Evolutionary conservation across 1,140 invertebrate genomes (phyloP).

Genomic region (Zaprionus gabonicus): DNA sequence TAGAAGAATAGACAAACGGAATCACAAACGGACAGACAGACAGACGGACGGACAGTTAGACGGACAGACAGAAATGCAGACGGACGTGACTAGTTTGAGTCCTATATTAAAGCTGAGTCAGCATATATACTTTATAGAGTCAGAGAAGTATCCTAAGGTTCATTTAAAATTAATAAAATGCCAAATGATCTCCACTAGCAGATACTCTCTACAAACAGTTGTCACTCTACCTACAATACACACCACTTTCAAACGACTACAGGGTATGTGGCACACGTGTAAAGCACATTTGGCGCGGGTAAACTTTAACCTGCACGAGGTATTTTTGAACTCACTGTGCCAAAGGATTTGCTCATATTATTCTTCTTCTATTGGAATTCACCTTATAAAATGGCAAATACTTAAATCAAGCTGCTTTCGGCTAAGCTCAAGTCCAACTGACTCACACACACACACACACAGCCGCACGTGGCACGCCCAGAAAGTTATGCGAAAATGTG

Average conservation of each 20-base stretch:
- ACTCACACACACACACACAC: background rate
- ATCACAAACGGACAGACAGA: no score
- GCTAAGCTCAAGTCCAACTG: conserved; percentile 9
- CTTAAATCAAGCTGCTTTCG: conserved; percentile 6
- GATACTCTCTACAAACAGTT: background rate
- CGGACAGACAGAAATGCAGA: no score
- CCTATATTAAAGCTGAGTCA: no score
- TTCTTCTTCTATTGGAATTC: conserved; percentile 3
- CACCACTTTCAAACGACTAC: background rate
- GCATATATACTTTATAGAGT: no score
- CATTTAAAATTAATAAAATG: background rate
- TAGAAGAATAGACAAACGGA: no score
- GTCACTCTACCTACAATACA: background rate
- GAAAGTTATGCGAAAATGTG: conserved; percentile 50
- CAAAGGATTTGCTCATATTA: conserved; percentile 2
- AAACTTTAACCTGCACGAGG: background rate
- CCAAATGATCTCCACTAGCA: background rate
- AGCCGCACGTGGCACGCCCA: background rate
- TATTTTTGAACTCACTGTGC: background rate
- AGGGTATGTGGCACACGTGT: background rate
- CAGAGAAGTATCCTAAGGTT: no score
- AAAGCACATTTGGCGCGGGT: background rate
- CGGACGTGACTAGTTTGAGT: no score
- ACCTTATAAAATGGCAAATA: conserved; percentile 9
- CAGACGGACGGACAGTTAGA: no score